Evolutionary conservation across 1,140 invertebrate genomes (phyloP).

Genomic region (Aphaenogaster floridana): DNA sequence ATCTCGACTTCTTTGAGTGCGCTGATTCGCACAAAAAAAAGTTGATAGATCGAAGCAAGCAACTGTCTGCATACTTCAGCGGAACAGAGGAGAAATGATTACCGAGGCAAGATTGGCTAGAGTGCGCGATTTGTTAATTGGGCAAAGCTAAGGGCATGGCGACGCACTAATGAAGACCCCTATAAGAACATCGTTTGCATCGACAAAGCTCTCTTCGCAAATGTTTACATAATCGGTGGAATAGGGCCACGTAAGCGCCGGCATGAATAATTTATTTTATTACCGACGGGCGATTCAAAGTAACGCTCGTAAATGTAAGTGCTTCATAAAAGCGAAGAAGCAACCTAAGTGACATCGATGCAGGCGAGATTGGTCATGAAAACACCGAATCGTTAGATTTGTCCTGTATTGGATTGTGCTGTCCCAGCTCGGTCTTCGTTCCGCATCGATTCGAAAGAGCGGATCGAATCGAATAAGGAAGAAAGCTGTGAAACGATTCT

Average conservation of each 20-base stretch:
- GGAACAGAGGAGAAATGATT: slow-evolving; percentile 18
- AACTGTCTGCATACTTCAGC: neutral
- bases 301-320: slow-evolving; percentile 45
- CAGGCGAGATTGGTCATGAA: slow-evolving; percentile 37
- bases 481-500: neutral
- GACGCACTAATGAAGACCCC: slow-evolving; percentile 31
- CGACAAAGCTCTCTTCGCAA: slow-evolving; percentile 16
- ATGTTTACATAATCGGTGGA: slow-evolving; percentile 54
- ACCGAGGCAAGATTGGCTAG: neutral
- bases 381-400: slow-evolving; percentile 24
- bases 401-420: neutral
- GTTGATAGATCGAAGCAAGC: slow-evolving; percentile 3
- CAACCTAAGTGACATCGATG: slow-evolving; percentile 7
- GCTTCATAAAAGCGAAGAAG: slow-evolving; percentile 43
- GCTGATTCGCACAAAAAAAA: neutral
- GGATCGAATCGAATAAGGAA: neutral
- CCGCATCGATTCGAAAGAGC: neutral
- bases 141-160: slow-evolving; percentile 1
- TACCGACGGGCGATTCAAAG: slow-evolving; percentile 18
- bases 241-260: slow-evolving; percentile 12
- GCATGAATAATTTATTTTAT: slow-evolving; percentile 64
- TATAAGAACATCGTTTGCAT: slow-evolving; percentile 12
- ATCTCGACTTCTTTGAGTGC: slow-evolving; percentile 32
- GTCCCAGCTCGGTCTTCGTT: neutral
- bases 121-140: slow-evolving; percentile 31